Evolutionary conservation across 2,797 vertebrate species (phyloP).

Genomic region (Dicrostonyx torquatus): DNA sequence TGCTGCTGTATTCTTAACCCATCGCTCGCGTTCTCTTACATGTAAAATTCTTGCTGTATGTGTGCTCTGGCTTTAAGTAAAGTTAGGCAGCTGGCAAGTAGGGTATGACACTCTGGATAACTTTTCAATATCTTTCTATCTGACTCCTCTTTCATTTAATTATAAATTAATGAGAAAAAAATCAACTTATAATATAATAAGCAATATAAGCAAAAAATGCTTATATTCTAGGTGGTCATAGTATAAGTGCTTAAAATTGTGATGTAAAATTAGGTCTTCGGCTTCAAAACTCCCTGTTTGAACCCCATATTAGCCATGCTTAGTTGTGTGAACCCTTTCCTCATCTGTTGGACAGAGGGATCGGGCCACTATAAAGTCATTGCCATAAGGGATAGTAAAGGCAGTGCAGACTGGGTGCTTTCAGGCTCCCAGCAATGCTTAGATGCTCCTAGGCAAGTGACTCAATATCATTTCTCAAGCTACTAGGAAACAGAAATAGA

Average conservation of each 20-base stretch:
- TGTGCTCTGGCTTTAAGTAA: not conserved
- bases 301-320: not conserved
- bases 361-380: not conserved
- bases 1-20: not conserved
- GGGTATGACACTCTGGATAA: not conserved
- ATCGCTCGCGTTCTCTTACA: not conserved
- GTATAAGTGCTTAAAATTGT: not conserved
- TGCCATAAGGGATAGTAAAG: not conserved
- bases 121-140: not conserved
- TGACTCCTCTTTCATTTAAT: not conserved
- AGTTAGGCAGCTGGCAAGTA: not conserved
- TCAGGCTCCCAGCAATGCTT: not conserved
- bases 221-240: not conserved
- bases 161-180: not conserved
- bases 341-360: not conserved
- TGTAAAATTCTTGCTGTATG: not conserved
- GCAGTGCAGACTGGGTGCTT: not conserved
- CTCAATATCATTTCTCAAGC: constrained; percentile 9
- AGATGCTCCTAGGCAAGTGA: not conserved
- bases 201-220: no score
- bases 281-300: not conserved
- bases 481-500: not conserved
- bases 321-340: not conserved
- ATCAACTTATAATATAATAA: no score
- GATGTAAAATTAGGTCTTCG: not conserved